Percentiles rank a stretch among this genome's conserved stretches.
Evolutionary conservation across 1,140 invertebrate species (phyloP).

Genomic region (Drosophila funebris): DNA sequence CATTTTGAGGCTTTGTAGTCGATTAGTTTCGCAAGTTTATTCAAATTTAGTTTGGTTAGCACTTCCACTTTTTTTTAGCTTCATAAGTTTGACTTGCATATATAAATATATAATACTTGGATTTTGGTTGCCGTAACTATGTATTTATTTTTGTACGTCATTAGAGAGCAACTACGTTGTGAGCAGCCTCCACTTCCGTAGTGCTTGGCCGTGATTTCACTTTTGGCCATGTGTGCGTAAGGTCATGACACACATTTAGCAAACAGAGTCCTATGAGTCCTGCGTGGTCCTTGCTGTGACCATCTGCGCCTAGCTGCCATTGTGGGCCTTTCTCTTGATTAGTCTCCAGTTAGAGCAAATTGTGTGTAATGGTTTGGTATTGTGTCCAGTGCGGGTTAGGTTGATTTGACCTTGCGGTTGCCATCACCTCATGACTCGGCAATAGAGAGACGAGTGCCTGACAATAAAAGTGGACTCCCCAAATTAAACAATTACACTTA

Average conservation of each 20-base stretch:
- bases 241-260: conserved; percentile 48
- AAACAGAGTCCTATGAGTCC: conserved; percentile 24
- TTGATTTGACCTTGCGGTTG: conserved; percentile 8
- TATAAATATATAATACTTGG: conserved; percentile 18
- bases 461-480: conserved; percentile 5
- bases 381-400: background rate
- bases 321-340: conserved; percentile 24
- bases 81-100: conserved; percentile 6
- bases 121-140: conserved; percentile 20
- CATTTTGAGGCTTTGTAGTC: background rate
- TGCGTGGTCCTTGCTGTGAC: conserved; percentile 6
- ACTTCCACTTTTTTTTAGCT: background rate
- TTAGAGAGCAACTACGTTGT: background rate
- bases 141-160: conserved; percentile 32
- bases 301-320: conserved; percentile 9
- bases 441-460: background rate
- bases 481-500: conserved; percentile 16
- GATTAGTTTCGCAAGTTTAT: background rate
- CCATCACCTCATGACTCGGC: background rate
- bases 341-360: conserved; percentile 6
- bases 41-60: background rate
- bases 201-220: background rate
- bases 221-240: conserved; percentile 34
- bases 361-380: background rate
- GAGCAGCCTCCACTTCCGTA: background rate